Evolutionary conservation across 1,140 invertebrate genomes (phyloP).

Genomic region (Nephila pilipes): DNA sequence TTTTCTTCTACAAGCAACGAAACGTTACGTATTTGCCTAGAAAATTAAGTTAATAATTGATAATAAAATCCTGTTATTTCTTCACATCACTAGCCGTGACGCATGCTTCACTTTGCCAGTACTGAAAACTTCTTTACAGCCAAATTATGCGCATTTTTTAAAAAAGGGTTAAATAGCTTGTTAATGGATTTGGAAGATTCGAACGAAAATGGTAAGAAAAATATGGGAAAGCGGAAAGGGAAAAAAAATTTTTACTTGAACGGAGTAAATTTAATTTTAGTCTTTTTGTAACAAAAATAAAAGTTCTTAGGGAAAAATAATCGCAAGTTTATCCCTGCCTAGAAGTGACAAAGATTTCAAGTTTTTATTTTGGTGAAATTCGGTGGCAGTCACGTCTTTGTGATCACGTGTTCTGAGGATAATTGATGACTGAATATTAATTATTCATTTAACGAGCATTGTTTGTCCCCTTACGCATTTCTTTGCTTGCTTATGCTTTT

Average conservation of each 20-base stretch:
- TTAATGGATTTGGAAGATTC: slow-evolving; percentile 43
- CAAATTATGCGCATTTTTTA: slow-evolving; percentile 41
- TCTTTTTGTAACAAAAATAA: slow-evolving; percentile 51
- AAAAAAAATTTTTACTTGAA: slow-evolving; percentile 7
- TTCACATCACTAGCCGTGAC: neutral
- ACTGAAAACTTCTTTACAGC: slow-evolving; percentile 21
- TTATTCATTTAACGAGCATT: slow-evolving; percentile 71
- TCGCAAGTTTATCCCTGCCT: neutral
- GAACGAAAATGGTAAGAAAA: neutral
- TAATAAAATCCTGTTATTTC: slow-evolving; percentile 32
- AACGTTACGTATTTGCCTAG: neutral
- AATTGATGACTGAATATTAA: slow-evolving; percentile 71
- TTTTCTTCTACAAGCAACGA: slow-evolving; percentile 1
- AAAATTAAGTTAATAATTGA: slow-evolving; percentile 58
- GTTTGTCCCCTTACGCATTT: slow-evolving; percentile 16
- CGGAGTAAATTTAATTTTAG: slow-evolving; percentile 37
- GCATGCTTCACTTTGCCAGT: too few relatives aligned
- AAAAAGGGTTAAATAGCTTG: slow-evolving; percentile 66
- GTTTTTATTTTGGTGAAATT: slow-evolving; percentile 42
- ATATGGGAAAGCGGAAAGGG: neutral
- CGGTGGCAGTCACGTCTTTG: slow-evolving; percentile 41
- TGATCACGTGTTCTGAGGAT: slow-evolving; percentile 38
- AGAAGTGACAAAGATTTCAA: slow-evolving; percentile 39
- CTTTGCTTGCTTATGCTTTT: neutral
- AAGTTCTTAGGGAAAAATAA: slow-evolving; percentile 8